These are phyloP conservation scores for Bemisia tabaci DNA, from an alignment of 1,140 invertebrate genomes.

Conservation along the genomic window DNA sequence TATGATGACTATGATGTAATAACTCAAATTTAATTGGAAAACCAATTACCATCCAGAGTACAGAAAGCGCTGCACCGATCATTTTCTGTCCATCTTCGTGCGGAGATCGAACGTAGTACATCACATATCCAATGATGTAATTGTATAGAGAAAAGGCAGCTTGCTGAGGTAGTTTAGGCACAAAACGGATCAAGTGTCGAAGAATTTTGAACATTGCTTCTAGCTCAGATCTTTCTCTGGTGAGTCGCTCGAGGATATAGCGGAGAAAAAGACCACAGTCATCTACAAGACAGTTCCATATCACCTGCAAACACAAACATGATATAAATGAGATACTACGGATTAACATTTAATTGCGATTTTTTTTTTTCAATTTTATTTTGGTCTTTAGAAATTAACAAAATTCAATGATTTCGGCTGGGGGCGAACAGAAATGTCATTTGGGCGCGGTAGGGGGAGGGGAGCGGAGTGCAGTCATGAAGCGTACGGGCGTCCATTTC, in stretches of 20 bases:
- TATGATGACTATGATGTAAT: too few relatives aligned
- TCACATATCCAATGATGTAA: slow-evolving; percentile 97
- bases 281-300: slow-evolving; percentile 96
- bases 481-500: too few relatives aligned
- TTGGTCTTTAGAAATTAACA: too few relatives aligned
- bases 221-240: slow-evolving; percentile 85
- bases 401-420: too few relatives aligned
- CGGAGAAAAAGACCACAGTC: slow-evolving; percentile 91
- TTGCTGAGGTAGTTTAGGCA: slow-evolving; percentile 87
- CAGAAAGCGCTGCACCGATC: slow-evolving; percentile 83
- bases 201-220: slow-evolving; percentile 93
- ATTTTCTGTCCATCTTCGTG: slow-evolving; percentile 86
- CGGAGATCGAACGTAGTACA: slow-evolving; percentile 95
- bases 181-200: slow-evolving; percentile 81
- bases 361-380: too few relatives aligned
- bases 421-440: too few relatives aligned
- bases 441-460: too few relatives aligned
- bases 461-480: too few relatives aligned
- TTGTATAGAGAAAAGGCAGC: slow-evolving; percentile 98
- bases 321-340: too few relatives aligned
- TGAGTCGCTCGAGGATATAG: slow-evolving; percentile 90
- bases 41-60: slow-evolving; percentile 87
- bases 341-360: too few relatives aligned
- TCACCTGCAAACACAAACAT: too few relatives aligned
- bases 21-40: too few relatives aligned